Evolutionary conservation across 2,888 invertebrate species (phyloP).

Genomic region (Salticus scenicus): DNA sequence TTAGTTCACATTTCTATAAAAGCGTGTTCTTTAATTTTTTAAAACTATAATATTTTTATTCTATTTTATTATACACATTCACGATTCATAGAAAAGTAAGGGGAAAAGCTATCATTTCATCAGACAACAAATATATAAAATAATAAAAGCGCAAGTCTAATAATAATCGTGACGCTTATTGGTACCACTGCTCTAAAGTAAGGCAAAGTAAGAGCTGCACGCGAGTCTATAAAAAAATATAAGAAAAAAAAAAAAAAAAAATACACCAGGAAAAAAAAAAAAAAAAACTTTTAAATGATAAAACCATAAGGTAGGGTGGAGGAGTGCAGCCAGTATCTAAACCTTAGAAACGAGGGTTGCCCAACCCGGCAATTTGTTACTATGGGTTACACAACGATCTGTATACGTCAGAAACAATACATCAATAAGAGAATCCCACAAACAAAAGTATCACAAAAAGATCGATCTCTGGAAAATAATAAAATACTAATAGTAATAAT

Average conservation of each 20-base stretch:
- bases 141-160: no score
- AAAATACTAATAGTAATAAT: conserved; percentile 67
- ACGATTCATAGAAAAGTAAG: no score
- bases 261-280: conserved; percentile 13
- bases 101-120: no score
- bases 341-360: conserved; percentile 25
- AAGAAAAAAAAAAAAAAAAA: no score
- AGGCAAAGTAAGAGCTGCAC: no score
- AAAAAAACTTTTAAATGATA: conserved; percentile 17
- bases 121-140: no score
- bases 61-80: no score
- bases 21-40: no score
- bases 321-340: not conserved
- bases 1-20: no score
- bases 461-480: conserved; percentile 65
- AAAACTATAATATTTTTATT: no score
- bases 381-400: conserved; percentile 61
- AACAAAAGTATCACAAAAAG: conserved; percentile 48
- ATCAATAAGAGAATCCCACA: conserved; percentile 51
- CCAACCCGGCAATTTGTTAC: conserved; percentile 60
- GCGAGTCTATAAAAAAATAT: not conserved
- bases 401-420: conserved; percentile 66
- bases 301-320: not conserved
- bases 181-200: no score
- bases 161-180: no score